Percentiles rank a stretch among this genome's conserved stretches.
These are phyloP conservation scores for Glaucopsyche alexis DNA, from an alignment of 2,888 invertebrate genomes.

Conservation along the genomic window DNA sequence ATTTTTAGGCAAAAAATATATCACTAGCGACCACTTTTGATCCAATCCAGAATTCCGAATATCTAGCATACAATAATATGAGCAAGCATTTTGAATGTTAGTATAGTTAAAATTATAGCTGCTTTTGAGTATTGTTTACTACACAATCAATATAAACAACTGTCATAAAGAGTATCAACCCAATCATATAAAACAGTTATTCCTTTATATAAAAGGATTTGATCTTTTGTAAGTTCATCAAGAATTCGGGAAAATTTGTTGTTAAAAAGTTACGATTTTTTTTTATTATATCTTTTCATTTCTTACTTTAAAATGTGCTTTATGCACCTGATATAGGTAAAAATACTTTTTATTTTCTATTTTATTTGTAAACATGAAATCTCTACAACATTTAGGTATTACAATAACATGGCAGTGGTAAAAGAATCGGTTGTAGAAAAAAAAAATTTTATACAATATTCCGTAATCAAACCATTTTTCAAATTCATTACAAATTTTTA, in stretches of 20 bases:
- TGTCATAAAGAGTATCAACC: neutral
- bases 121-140: conserved; percentile 33
- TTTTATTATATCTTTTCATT: neutral
- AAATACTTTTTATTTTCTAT: conserved; percentile 6
- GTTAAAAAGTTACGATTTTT: neutral
- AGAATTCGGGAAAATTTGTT: neutral
- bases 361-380: conserved; percentile 17
- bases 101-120: conserved; percentile 45
- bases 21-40: conserved; percentile 5
- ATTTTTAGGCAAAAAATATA: conserved; percentile 19
- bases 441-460: conserved; percentile 5
- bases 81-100: conserved; percentile 44
- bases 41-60: conserved; percentile 34
- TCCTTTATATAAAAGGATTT: neutral
- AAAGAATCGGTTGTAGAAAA: conserved; percentile 34
- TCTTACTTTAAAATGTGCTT: neutral
- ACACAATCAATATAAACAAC: neutral
- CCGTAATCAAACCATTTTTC: neutral
- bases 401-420: conserved; percentile 35
- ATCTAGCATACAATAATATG: conserved; percentile 43
- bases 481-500: conserved; percentile 29
- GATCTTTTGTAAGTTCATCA: neutral
- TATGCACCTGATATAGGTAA: neutral
- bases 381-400: conserved; percentile 10
- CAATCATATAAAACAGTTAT: neutral